A percentile compares a stretch with the other conserved stretches of the same genome.
These are phyloP conservation scores for Stenolophus ochropezus DNA, from an alignment of 2,888 invertebrate species.

Conservation along the genomic window DNA sequence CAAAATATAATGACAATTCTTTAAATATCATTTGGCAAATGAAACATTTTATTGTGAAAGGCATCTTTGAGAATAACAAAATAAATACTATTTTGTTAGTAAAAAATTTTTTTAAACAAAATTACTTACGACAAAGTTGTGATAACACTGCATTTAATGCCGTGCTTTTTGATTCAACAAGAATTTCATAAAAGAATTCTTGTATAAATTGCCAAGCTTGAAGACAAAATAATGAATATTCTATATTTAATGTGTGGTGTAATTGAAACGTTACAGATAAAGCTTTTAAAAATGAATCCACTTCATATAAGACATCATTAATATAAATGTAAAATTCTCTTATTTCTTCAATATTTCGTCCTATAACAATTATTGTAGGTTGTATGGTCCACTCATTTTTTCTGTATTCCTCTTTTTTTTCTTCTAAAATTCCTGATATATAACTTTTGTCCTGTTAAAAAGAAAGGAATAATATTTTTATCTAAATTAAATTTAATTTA, in stretches of 20 bases:
- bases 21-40: neutral
- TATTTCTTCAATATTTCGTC: neutral
- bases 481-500: neutral
- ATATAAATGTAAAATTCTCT: neutral
- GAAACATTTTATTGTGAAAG: neutral
- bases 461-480: neutral
- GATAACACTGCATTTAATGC: neutral
- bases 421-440: neutral
- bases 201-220: neutral
- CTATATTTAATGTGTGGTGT: neutral
- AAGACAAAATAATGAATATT: neutral
- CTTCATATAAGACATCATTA: neutral
- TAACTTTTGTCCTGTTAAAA: neutral
- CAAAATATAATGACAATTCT: neutral
- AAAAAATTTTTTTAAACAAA: neutral
- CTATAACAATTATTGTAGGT: neutral
- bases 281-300: constrained; percentile 2
- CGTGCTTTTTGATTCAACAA: constrained; percentile 3
- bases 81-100: neutral
- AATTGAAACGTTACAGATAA: neutral
- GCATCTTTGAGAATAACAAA: neutral
- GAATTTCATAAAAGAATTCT: constrained; percentile 9
- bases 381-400: neutral
- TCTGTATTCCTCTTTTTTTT: neutral
- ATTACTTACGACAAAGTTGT: neutral